A percentile compares a stretch with the other conserved stretches of the same genome.
Evolutionary conservation across 1,140 invertebrate species (phyloP).

Genomic region (Papilio polyxenes): DNA sequence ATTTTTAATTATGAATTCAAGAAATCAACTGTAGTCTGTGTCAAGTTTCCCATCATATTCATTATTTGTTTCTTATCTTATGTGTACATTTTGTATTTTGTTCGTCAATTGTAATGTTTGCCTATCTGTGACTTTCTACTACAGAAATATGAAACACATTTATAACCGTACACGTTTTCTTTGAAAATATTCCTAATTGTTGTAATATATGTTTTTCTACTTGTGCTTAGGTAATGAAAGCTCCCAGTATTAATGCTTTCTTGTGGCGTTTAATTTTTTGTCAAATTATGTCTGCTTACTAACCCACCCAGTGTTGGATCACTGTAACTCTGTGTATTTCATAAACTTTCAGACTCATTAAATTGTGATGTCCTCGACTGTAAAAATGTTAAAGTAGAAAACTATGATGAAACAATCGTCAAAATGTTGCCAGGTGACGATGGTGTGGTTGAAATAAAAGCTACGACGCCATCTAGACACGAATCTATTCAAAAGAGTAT

Average conservation of each 20-base stretch:
- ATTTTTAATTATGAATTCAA: neutral
- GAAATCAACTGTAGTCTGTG: neutral
- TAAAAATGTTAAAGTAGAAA: slow-evolving; percentile 52
- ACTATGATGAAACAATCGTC: slow-evolving; percentile 59
- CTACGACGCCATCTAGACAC: slow-evolving; percentile 46
- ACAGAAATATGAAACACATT: too few species aligned
- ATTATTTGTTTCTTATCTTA: neutral
- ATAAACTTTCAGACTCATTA: slow-evolving; percentile 54
- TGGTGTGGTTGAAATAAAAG: slow-evolving; percentile 52
- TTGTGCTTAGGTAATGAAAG: too few species aligned
- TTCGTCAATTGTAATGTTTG: neutral
- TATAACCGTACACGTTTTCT: too few species aligned
- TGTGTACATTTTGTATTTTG: neutral
- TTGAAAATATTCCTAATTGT: too few species aligned
- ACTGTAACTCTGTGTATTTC: neutral
- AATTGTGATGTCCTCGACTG: slow-evolving; percentile 52
- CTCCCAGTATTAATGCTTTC: neutral
- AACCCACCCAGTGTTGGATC: too few species aligned
- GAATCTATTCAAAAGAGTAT: slow-evolving; percentile 72
- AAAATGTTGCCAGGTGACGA: slow-evolving; percentile 71
- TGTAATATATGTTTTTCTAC: too few species aligned
- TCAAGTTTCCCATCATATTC: neutral
- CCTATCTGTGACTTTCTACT: too few species aligned
- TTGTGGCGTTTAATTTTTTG: neutral
- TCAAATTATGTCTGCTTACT: neutral